Evolutionary conservation across 2,888 invertebrate species (phyloP), one percentile per base, ranked within the genome.

Genomic region (Temnothorax ravouxi): DNA sequence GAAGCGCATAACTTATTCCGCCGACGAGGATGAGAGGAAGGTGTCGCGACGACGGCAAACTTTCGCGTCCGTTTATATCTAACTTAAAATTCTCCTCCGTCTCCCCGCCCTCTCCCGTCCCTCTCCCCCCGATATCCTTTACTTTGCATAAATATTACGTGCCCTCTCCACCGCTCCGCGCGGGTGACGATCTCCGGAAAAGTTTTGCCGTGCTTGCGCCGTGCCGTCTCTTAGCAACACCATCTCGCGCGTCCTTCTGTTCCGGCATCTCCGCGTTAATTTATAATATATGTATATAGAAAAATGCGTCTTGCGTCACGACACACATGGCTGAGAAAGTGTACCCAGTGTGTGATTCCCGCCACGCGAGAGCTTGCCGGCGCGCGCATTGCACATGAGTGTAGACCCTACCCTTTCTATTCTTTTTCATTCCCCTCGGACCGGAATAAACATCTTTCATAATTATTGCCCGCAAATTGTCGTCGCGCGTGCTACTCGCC

Each of bases 141-240:
- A 25, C 29, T 52, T 75, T 74, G 62, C 74, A 81, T 72, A 81
- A 81, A 81, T 72, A 81, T 74, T 34, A 62, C 41, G 38, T 4
- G 18, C 18, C 4, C 21, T n/a, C 41, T 41, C 47, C 76, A 38
- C 61, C 76, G 64, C 84, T 44, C 41, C 59, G 84, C 61, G 21
- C 47, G 47, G 38, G n/a, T 29, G 41, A 50, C 75, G 82, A 44
- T 84, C 77, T 79, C 54, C n/a, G 50, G 56, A 84, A 86, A 59
- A 71, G 62, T 77, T 79, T 54, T 21, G 52, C 15, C 6, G 56
- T 25, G 18, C 69, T 71, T 41, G 29, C 76, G 54, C 29, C 80
- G 81, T 82, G 82, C 62, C 67, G 83, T 84, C 41, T 83, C 85
- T 86, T 83, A 82, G 59, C 85, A 82, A 87, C 71, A 41, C 29